phyloP scores from a whole-genome alignment of 2,888 invertebrate species.

The Troilus luridus region DNA sequence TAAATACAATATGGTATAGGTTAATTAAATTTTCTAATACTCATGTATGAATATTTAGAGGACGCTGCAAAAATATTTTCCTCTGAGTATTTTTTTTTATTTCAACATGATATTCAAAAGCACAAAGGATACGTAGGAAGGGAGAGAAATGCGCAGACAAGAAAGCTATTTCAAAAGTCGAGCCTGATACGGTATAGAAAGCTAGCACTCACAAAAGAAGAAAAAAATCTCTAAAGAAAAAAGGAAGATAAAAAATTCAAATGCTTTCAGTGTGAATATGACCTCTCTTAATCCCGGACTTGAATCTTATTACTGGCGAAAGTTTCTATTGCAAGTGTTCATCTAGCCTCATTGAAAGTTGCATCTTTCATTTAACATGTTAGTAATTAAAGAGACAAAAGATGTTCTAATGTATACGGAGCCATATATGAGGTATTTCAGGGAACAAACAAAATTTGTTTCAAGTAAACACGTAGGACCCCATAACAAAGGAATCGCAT shows the following conservation, averaged over 20 bases:
- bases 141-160: conserved; percentile 3
- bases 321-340: not conserved
- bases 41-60: too few species aligned
- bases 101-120: not conserved
- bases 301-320: conserved; percentile 31
- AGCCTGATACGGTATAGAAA: conserved; percentile 29
- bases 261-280: conserved; percentile 14
- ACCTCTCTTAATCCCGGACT: not conserved
- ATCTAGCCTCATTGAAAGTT: not conserved
- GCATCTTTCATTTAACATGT: not conserved
- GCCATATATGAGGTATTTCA: not conserved
- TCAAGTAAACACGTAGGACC: too few species aligned
- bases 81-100: not conserved
- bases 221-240: not conserved
- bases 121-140: not conserved
- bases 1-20: too few species aligned
- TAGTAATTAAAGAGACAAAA: not conserved
- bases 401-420: not conserved
- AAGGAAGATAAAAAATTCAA: not conserved
- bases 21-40: too few species aligned
- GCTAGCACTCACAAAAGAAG: not conserved
- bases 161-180: not conserved
- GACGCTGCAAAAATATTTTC: too few species aligned
- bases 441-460: not conserved
- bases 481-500: too few species aligned